Conservation (phyloP, 2,113 vertebrate genomes). For the Isurus oxyrinchus region DNA sequence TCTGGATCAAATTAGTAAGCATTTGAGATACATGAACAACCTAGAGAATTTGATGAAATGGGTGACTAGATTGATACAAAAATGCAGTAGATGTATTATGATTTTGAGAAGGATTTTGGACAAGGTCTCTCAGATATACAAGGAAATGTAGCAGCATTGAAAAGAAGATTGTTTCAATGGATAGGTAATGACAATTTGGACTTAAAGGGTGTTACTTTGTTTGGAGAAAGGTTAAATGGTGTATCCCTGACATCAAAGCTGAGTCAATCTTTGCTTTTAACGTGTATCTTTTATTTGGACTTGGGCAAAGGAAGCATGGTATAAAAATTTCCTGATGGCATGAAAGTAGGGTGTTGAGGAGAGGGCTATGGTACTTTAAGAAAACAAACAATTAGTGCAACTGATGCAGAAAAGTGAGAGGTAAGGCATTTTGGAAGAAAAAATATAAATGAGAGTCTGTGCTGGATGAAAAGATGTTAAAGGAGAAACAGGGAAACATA, state of each 20-base stretch:
- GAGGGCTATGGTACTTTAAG: not conserved
- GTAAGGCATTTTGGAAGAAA: not conserved
- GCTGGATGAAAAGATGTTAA: not conserved
- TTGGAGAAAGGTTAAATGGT: too few species aligned
- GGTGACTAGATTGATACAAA: not conserved
- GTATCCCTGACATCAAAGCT: too few species aligned
- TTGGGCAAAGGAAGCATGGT: not conserved
- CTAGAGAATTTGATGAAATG: not conserved
- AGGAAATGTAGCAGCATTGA: not conserved
- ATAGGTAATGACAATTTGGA: not conserved
- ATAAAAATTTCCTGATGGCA: not conserved
- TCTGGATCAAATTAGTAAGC: not conserved
- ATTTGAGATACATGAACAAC: not conserved
- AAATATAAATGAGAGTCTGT: not conserved
- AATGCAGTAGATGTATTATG: not conserved
- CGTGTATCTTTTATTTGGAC: not conserved
- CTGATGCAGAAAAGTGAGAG: not conserved
- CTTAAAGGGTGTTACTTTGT: not conserved
- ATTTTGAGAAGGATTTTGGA: too few species aligned
- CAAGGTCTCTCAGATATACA: not conserved
- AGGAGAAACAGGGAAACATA: not conserved
- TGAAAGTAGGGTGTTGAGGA: not conserved
- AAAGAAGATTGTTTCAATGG: not conserved
- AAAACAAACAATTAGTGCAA: not conserved
- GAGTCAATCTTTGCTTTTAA: too few species aligned